Percentiles rank a stretch among this genome's conserved stretches.
phyloP scores from a whole-genome alignment of 2,888 invertebrate genomes.

The Ormyrus labotus region DNA sequence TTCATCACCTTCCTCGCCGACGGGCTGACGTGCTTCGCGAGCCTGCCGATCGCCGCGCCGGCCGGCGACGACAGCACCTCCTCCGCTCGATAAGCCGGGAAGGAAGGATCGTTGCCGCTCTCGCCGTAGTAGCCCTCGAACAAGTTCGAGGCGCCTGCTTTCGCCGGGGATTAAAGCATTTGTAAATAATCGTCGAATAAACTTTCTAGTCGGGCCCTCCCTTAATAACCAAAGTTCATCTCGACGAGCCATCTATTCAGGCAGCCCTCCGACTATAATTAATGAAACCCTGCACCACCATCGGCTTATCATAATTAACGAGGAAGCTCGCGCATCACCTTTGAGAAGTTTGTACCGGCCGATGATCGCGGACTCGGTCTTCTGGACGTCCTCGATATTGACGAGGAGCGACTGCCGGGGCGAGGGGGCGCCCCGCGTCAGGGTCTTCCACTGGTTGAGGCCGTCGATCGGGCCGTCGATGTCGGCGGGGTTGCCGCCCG shows the following conservation, averaged over 20 bases:
- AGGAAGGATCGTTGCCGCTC: slow-evolving; percentile 58
- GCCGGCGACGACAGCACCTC: slow-evolving; percentile 61
- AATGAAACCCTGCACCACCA: too few species aligned
- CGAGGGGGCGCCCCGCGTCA: slow-evolving; percentile 2
- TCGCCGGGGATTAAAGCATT: too few species aligned
- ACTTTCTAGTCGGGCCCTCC: too few species aligned
- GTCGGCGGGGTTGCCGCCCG: slow-evolving; percentile 68
- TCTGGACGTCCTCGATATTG: slow-evolving; percentile 81
- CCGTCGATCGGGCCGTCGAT: slow-evolving; percentile 78
- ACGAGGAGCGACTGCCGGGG: slow-evolving; percentile 82
- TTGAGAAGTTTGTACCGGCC: slow-evolving; percentile 66
- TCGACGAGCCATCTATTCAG: too few species aligned
- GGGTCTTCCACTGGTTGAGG: slow-evolving; percentile 72
- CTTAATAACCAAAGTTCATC: too few species aligned
- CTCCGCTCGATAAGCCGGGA: slow-evolving; percentile 62
- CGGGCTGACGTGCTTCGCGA: slow-evolving; percentile 30
- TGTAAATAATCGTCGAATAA: too few species aligned
- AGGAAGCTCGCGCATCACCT: slow-evolving; percentile 57
- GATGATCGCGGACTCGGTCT: slow-evolving; percentile 61
- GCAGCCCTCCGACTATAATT: too few species aligned
- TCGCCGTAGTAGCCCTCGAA: slow-evolving; percentile 64
- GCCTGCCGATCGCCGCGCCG: slow-evolving; percentile 60
- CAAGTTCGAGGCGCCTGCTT: slow-evolving; percentile 57
- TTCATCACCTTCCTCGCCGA: slow-evolving; percentile 10
- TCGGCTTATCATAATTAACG: too few species aligned